Percentiles rank a stretch among this genome's conserved stretches.
These are phyloP conservation scores for Abramis brama DNA, from an alignment of 2,113 vertebrate genomes.

Conservation along the genomic window DNA sequence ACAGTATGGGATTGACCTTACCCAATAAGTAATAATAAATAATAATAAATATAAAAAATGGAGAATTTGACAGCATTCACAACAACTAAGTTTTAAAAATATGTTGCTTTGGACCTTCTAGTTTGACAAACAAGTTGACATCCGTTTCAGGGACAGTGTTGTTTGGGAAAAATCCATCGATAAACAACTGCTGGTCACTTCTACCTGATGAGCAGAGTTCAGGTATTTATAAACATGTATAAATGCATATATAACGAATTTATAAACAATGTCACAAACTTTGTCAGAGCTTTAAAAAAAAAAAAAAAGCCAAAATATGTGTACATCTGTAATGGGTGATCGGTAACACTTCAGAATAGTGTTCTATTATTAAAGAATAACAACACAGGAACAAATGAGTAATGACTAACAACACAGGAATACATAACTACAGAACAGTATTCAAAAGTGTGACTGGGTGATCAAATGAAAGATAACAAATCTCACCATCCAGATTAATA, in stretches of 20 bases:
- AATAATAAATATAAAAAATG: background rate
- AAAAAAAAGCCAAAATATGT: background rate
- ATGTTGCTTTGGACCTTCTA: slow-evolving; percentile 65
- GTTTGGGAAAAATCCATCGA: slow-evolving; percentile 67
- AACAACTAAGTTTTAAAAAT: background rate
- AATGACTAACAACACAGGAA: too few species aligned
- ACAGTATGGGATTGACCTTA: background rate
- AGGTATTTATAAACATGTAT: background rate
- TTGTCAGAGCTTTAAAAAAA: background rate
- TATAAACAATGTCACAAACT: too few species aligned
- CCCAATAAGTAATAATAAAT: background rate
- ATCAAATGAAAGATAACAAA: too few species aligned
- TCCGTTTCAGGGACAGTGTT: slow-evolving; percentile 64
- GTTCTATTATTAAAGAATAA: too few species aligned
- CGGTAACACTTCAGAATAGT: too few species aligned
- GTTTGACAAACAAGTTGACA: slow-evolving; percentile 70
- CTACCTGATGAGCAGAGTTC: slow-evolving; percentile 57
- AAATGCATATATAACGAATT: too few species aligned
- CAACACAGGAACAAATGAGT: too few species aligned
- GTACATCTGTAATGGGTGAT: too few species aligned
- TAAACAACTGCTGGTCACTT: background rate
- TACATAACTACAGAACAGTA: too few species aligned
- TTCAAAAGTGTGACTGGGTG: too few species aligned
- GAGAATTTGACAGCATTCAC: slow-evolving; percentile 2
- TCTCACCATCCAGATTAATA: slow-evolving; percentile 68